Evolutionary conservation across 1,140 invertebrate species (phyloP), one percentile per base, ranked within the genome.

Genomic region (Tribolium castaneum): DNA sequence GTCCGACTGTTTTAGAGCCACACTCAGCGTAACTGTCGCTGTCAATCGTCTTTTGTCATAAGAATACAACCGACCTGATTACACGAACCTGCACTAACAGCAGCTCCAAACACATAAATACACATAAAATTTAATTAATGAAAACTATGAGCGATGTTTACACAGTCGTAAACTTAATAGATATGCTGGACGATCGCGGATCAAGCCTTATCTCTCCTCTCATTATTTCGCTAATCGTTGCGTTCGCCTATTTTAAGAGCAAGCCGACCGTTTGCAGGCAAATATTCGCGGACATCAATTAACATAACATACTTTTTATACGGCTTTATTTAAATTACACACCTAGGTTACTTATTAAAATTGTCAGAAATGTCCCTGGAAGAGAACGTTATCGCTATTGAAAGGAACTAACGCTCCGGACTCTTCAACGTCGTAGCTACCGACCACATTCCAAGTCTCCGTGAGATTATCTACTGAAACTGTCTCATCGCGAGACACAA

Each of bases 361-460:
- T 71, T 49, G 49, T 77, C 82, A 77, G 73, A 85, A 85, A 81
- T 84, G 83, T 75, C 83, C 83, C 77, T 82, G 70, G 71, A 84
- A 84, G 19, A 85, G 80, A 51, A 80, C 78, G 34, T 83, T 82
- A 54, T 82, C 85, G 75, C 79, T 83, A 22, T 84, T 77, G 72
- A 86, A 87, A 6, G 87, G 84, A 51, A 87, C 85, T 16, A 87
- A 81, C 10, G 83, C 80, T 45, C 84, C 86, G 34, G 86, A 85
- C 78, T 86, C 85, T 56, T 86, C 86, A 6, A 87, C 86, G 70
- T 84, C 86, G 72, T 86, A 87, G 76, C 83, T 84, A n/a, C 83
- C 86, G 45, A 86, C 85, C 45, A 86, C 81, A 78, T 80, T 85
- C 86, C 86, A 86, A 6, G 82, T 72, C 50, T 85, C 85, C 49